Evolutionary conservation across 2,888 invertebrate genomes (phyloP).

Genomic region (Spisula solida): DNA sequence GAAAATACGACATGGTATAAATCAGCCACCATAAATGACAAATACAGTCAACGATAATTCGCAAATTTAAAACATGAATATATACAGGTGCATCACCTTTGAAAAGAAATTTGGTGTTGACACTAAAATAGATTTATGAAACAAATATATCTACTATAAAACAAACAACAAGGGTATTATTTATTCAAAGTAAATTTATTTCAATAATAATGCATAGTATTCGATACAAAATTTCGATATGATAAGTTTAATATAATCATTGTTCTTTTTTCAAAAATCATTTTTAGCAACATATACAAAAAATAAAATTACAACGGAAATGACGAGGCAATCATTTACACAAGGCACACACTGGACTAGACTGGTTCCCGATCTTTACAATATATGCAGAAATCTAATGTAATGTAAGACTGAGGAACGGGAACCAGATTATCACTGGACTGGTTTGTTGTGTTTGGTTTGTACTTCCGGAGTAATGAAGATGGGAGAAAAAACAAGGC

Average conservation of each 20-base stretch:
- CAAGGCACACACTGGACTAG: not conserved
- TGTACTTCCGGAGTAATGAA: not conserved
- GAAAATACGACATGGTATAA: too few relatives aligned
- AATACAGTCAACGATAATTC: too few relatives aligned
- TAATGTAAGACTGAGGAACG: too few relatives aligned
- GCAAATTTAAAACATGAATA: too few relatives aligned
- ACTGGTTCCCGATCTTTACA: too few relatives aligned
- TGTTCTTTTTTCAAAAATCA: not conserved
- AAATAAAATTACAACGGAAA: slow-evolving; percentile 2
- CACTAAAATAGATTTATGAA: too few relatives aligned
- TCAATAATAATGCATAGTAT: slow-evolving; percentile 14
- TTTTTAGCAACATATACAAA: slow-evolving; percentile 22
- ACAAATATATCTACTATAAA: too few relatives aligned
- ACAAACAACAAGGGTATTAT: not conserved
- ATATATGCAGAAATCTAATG: too few relatives aligned
- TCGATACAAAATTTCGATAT: slow-evolving; percentile 14
- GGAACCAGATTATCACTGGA: too few relatives aligned
- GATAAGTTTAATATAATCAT: slow-evolving; percentile 15
- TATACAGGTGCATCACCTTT: too few relatives aligned
- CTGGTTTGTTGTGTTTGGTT: not conserved
- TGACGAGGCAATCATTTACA: not conserved
- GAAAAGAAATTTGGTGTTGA: too few relatives aligned
- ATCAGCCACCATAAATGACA: too few relatives aligned
- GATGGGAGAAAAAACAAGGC: not conserved
- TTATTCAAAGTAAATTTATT: slow-evolving; percentile 21